Evolutionary conservation across 2,113 vertebrate genomes (phyloP).

Genomic region (Poicephalus meyeri): DNA sequence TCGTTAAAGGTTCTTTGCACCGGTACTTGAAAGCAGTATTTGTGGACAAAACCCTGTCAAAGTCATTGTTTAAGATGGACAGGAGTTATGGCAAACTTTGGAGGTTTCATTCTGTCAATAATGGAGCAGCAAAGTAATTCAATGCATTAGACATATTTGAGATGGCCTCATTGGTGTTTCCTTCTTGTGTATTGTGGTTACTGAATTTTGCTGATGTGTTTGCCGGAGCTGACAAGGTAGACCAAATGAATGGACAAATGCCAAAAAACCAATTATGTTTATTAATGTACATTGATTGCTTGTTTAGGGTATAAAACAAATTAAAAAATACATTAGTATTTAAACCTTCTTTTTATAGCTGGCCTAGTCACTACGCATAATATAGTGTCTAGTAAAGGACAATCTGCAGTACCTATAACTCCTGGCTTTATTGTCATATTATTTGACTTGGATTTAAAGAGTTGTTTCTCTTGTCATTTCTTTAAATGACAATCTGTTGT

Average conservation of each 20-base stretch:
- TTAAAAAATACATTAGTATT: slow-evolving; percentile 85
- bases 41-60: slow-evolving; percentile 76
- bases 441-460: slow-evolving; percentile 69
- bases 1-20: slow-evolving; percentile 85
- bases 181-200: slow-evolving; percentile 58
- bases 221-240: slow-evolving; percentile 72
- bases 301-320: slow-evolving; percentile 88
- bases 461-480: slow-evolving; percentile 55
- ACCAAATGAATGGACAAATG: slow-evolving; percentile 81
- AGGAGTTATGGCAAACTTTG: slow-evolving; percentile 50
- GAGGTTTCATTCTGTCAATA: slow-evolving; percentile 67
- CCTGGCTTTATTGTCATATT: slow-evolving; percentile 59
- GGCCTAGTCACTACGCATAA: slow-evolving; percentile 70
- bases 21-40: slow-evolving; percentile 80
- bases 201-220: slow-evolving; percentile 67
- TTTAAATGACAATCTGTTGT: slow-evolving; percentile 47
- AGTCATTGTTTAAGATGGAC: slow-evolving; percentile 33
- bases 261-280: slow-evolving; percentile 89
- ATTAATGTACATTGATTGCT: slow-evolving; percentile 92
- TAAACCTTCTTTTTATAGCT: slow-evolving; percentile 76
- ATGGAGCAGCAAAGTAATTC: slow-evolving; percentile 68
- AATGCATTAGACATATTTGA: slow-evolving; percentile 71
- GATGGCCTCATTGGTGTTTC: slow-evolving; percentile 38
- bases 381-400: slow-evolving; percentile 68
- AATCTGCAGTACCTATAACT: slow-evolving; percentile 66